phyloP scores from a whole-genome alignment of 2,888 invertebrate species.

The Geotrupes spiniger region DNA sequence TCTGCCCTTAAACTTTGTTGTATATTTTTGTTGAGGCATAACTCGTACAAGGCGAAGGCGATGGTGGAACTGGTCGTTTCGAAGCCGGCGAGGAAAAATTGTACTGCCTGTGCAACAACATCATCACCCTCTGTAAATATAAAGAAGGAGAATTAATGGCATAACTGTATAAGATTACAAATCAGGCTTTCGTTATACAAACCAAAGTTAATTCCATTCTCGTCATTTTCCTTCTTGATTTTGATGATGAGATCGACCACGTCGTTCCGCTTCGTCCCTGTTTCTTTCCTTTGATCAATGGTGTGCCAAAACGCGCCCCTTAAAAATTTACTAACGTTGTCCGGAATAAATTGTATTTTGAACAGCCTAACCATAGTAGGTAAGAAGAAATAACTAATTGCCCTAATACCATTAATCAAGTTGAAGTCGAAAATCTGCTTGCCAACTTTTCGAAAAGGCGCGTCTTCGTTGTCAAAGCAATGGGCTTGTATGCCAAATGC shows the following conservation, averaged over 20 bases:
- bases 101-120: conserved; percentile 58
- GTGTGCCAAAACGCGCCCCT: conserved; percentile 15
- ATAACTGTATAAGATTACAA: conserved; percentile 3
- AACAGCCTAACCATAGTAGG: conserved; percentile 24
- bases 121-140: conserved; percentile 53
- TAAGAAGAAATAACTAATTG: conserved; percentile 25
- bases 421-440: conserved; percentile 36
- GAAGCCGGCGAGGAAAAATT: conserved; percentile 58
- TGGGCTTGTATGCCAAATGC: conserved; percentile 47
- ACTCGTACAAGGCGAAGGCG: conserved; percentile 49
- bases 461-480: conserved; percentile 38
- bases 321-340: conserved; percentile 12
- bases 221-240: conserved; percentile 48
- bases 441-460: conserved; percentile 42
- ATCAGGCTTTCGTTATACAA: conserved; percentile 18
- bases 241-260: conserved; percentile 59
- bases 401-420: conserved; percentile 26
- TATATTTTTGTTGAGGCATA: conserved; percentile 44
- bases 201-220: conserved; percentile 39
- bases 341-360: conserved; percentile 16
- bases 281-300: conserved; percentile 20
- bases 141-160: conserved; percentile 21
- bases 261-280: conserved; percentile 50
- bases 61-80: conserved; percentile 52
- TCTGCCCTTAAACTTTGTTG: conserved; percentile 48